Conservation (phyloP, 2,888 invertebrate genomes). For the Crocallis elinguaria region DNA sequence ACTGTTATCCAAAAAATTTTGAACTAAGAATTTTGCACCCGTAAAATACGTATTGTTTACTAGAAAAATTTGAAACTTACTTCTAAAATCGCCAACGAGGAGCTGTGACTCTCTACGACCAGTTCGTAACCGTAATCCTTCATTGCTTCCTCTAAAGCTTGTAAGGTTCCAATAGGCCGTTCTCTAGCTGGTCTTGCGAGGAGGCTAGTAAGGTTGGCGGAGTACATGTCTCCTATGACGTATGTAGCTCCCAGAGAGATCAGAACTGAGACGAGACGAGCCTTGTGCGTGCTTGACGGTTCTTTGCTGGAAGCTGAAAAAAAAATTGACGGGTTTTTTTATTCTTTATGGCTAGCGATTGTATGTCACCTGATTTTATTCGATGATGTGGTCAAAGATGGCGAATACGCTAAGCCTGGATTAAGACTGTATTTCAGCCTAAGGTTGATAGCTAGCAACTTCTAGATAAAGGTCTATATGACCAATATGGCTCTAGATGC, state of each 20-base stretch:
- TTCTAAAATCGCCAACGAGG: constrained; percentile 88
- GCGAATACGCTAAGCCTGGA: too few relatives aligned
- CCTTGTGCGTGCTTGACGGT: constrained; percentile 87
- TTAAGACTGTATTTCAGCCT: too few relatives aligned
- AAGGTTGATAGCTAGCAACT: too few relatives aligned
- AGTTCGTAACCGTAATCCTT: constrained; percentile 86
- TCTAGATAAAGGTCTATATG: too few relatives aligned
- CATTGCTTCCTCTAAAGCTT: constrained; percentile 88
- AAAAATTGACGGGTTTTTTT: not conserved
- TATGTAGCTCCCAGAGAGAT: constrained; percentile 91
- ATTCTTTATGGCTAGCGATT: too few relatives aligned
- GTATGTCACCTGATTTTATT: too few relatives aligned
- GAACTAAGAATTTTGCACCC: too few relatives aligned
- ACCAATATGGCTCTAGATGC: too few relatives aligned
- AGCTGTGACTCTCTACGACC: constrained; percentile 89
- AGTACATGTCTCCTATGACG: constrained; percentile 91
- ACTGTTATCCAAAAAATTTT: too few relatives aligned
- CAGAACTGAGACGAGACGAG: constrained; percentile 88
- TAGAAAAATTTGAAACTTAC: too few relatives aligned
- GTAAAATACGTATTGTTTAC: too few relatives aligned
- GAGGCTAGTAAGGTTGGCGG: constrained; percentile 90
- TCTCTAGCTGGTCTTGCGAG: constrained; percentile 90
- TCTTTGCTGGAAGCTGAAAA: constrained; percentile 82
- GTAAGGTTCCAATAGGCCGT: constrained; percentile 87
- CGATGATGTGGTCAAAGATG: too few relatives aligned